phyloP scores from a whole-genome alignment of 2,113 vertebrate genomes.

The Tonatia bakeri region DNA sequence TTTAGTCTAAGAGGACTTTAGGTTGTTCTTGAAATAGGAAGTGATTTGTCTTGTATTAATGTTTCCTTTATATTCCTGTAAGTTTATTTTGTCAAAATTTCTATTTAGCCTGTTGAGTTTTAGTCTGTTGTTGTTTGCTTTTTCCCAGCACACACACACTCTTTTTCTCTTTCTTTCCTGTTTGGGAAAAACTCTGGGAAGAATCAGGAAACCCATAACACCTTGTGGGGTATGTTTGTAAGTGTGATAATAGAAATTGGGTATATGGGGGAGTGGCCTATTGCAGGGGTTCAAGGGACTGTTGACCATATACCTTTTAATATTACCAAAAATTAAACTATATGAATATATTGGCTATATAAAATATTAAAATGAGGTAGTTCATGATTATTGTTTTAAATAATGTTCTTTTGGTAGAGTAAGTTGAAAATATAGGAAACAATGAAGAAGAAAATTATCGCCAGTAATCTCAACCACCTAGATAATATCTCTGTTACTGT shows the following conservation, averaged over 20 bases:
- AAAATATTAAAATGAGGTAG: background rate
- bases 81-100: background rate
- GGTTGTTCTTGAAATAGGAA: constrained; percentile 27
- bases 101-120: constrained; percentile 1
- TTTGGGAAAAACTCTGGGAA: background rate
- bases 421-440: background rate
- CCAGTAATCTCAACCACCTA: background rate
- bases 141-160: background rate
- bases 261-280: background rate
- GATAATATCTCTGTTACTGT: background rate
- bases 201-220: background rate
- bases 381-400: background rate
- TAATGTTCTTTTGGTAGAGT: background rate
- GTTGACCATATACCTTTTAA: background rate
- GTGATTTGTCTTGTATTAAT: background rate
- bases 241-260: background rate
- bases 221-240: background rate
- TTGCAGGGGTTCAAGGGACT: background rate
- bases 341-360: background rate
- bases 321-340: background rate
- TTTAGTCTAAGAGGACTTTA: background rate
- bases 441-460: background rate
- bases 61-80: background rate
- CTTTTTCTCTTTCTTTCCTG: background rate
- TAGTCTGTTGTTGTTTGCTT: background rate